These are phyloP conservation scores for Neodiprion pinetum DNA, from an alignment of 1,140 invertebrate genomes.

Conservation along the genomic window DNA sequence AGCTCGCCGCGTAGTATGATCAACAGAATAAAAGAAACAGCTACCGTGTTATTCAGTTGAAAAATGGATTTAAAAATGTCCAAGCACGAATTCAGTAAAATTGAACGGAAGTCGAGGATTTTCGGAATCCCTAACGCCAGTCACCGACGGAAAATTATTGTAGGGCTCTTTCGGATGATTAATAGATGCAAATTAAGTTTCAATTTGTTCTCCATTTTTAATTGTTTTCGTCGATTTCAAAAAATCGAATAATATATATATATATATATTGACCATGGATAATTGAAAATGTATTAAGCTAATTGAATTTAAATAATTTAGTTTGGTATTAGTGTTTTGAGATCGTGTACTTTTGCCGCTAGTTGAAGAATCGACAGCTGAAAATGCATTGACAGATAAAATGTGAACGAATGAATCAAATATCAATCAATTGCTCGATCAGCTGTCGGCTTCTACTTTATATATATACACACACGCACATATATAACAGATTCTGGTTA, in stretches of 20 bases:
- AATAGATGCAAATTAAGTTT: too few relatives aligned
- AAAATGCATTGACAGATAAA: not conserved
- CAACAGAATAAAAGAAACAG: not conserved
- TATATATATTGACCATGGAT: not conserved
- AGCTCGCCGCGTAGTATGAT: not conserved
- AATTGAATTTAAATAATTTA: constrained; percentile 45
- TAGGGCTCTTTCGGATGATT: too few relatives aligned
- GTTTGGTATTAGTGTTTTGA: constrained; percentile 49
- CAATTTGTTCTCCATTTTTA: too few relatives aligned
- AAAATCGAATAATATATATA: too few relatives aligned
- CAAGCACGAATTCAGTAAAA: not conserved
- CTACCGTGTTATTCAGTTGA: not conserved
- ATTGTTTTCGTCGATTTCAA: too few relatives aligned
- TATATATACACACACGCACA: too few relatives aligned
- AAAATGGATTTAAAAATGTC: not conserved
- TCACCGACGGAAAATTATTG: not conserved
- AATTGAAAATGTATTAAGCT: constrained; percentile 22
- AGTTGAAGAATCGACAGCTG: constrained; percentile 10
- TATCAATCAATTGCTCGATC: not conserved
- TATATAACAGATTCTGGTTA: not conserved
- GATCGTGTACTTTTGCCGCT: constrained; percentile 39
- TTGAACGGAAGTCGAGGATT: not conserved
- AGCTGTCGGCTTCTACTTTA: not conserved
- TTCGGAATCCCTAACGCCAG: not conserved
- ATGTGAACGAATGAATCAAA: not conserved